phyloP scores from a whole-genome alignment of 1,140 invertebrate species.

The Caligus rogercresseyi region DNA sequence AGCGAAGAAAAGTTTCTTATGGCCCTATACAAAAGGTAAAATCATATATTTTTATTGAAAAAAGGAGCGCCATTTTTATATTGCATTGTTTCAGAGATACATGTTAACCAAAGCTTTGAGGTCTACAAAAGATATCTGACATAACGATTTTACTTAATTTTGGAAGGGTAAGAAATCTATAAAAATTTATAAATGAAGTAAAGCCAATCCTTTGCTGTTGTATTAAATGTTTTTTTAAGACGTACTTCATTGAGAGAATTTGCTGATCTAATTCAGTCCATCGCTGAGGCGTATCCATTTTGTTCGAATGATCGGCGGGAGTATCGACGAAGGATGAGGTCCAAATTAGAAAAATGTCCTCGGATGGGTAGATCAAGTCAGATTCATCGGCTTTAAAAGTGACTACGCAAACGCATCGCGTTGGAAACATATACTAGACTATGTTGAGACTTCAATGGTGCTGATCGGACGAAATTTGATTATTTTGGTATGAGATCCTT shows the following conservation, averaged over 20 bases:
- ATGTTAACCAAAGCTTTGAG: too few species aligned
- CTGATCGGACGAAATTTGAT: background rate
- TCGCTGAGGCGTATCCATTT: background rate
- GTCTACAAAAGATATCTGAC: background rate
- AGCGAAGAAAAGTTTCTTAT: too few species aligned
- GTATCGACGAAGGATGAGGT: background rate
- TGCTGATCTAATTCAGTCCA: background rate
- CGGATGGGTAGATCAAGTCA: background rate
- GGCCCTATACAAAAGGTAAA: background rate
- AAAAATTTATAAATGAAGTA: too few species aligned
- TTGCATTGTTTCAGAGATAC: too few species aligned
- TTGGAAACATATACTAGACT: background rate
- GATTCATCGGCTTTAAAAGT: background rate
- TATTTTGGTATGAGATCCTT: background rate
- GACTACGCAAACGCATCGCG: background rate
- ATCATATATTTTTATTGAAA: too few species aligned
- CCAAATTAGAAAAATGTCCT: background rate
- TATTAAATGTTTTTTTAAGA: too few species aligned
- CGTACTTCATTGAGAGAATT: too few species aligned
- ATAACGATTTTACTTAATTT: background rate
- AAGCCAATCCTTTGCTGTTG: too few species aligned
- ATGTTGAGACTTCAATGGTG: background rate
- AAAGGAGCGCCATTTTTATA: too few species aligned
- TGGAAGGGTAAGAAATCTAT: background rate
- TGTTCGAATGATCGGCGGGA: background rate